Percentiles rank a stretch among this genome's conserved stretches.
These are phyloP conservation scores for Porites evermanni DNA, from an alignment of 92 coral and sea anemone species.

Conservation along the genomic window DNA sequence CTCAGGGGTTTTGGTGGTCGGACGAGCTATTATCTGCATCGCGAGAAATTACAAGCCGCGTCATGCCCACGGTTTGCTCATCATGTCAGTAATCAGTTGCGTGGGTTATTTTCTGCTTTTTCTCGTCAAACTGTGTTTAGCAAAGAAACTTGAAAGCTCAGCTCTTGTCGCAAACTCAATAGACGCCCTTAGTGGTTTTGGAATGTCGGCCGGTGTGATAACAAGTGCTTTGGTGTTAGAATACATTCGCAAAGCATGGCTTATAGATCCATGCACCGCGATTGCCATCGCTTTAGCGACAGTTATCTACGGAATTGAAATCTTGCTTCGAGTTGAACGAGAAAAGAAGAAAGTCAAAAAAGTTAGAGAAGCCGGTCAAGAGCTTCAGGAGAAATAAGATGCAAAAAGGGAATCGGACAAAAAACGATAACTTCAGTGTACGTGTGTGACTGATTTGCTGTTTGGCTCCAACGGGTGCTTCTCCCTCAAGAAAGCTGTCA, in stretches of 20 bases:
- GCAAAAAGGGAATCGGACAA: neutral
- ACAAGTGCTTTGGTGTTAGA: slow-evolving; percentile 54
- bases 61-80: slow-evolving; percentile 27
- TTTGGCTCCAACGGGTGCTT: no score
- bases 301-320: slow-evolving; percentile 44
- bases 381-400: slow-evolving; percentile 8
- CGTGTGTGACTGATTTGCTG: no score
- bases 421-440: neutral
- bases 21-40: slow-evolving; percentile 45
- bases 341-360: slow-evolving; percentile 14
- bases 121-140: slow-evolving; percentile 41
- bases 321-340: slow-evolving; percentile 49
- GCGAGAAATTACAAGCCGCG: slow-evolving; percentile 37
- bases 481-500: no score
- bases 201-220: slow-evolving; percentile 51
- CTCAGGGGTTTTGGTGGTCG: slow-evolving; percentile 53
- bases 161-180: slow-evolving; percentile 64
- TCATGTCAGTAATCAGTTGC: slow-evolving; percentile 46
- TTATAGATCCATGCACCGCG: slow-evolving; percentile 58
- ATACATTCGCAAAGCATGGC: slow-evolving; percentile 43
- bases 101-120: slow-evolving; percentile 55
- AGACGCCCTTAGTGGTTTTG: slow-evolving; percentile 62
- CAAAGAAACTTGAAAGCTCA: slow-evolving; percentile 52
- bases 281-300: slow-evolving; percentile 57
- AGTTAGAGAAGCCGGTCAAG: slow-evolving; percentile 5